Percentiles rank a stretch among this genome's conserved stretches.
Conservation (phyloP, 1,140 invertebrate genomes). For the Kradibia gibbosae region DNA sequence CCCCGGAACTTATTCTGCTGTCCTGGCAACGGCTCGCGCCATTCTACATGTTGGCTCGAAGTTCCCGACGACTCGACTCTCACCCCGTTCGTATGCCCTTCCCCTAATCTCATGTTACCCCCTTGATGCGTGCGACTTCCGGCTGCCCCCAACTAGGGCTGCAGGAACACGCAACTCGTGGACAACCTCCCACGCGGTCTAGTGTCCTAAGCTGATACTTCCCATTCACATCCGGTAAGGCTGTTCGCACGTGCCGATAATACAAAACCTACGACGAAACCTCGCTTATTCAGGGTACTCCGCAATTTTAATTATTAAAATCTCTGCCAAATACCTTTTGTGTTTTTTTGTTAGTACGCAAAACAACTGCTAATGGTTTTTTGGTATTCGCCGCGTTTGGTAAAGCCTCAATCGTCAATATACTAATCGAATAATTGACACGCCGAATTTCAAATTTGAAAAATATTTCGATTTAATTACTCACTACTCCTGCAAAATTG, state of each 20-base stretch:
- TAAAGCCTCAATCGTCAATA: no score
- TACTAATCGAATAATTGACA: no score
- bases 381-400: no score
- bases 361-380: no score
- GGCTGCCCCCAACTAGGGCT: not conserved
- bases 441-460: no score
- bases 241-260: not conserved
- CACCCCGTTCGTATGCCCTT: not conserved
- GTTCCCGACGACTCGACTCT: not conserved
- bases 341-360: no score
- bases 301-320: no score
- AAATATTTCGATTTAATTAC: no score
- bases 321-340: no score
- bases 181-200: constrained; percentile 52
- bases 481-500: no score
- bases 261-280: no score
- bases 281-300: no score
- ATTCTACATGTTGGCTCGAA: constrained; percentile 37
- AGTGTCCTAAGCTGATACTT: constrained; percentile 57
- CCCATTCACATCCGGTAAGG: constrained; percentile 57
- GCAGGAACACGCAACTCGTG: not conserved
- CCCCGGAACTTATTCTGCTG: not conserved
- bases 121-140: constrained; percentile 35
- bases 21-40: constrained; percentile 25
- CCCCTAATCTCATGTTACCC: constrained; percentile 36